Evolutionary conservation across 2,797 vertebrate species (phyloP).

Genomic region (Geotrypetes seraphini): DNA sequence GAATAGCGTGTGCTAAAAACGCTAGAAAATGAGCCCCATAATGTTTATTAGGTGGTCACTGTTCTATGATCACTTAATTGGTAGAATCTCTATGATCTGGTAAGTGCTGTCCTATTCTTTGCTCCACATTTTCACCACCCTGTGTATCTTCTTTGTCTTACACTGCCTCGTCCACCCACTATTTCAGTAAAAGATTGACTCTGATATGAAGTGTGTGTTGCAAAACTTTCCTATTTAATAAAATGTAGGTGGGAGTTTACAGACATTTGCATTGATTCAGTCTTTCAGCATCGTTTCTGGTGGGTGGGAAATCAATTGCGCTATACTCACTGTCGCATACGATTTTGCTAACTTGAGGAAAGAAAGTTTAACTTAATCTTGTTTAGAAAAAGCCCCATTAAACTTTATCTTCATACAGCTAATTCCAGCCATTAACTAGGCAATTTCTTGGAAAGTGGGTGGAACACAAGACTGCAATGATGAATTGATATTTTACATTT

Average conservation of each 20-base stretch:
- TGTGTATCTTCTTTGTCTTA: too few species aligned
- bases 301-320: slow-evolving; percentile 34
- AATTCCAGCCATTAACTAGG: neutral
- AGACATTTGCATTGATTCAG: slow-evolving; percentile 16
- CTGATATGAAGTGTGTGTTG: slow-evolving; percentile 1
- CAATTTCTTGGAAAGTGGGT: too few species aligned
- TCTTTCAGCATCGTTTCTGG: slow-evolving; percentile 23
- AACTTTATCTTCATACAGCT: slow-evolving; percentile 1
- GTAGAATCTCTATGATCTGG: too few species aligned
- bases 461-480: too few species aligned
- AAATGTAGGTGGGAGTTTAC: slow-evolving; percentile 17
- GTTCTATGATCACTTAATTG: too few species aligned
- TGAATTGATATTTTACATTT: too few species aligned
- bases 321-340: slow-evolving; percentile 19
- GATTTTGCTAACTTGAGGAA: slow-evolving; percentile 18
- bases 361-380: slow-evolving; percentile 12
- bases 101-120: too few species aligned
- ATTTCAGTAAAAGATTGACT: neutral
- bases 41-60: too few species aligned
- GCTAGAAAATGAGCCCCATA: too few species aligned
- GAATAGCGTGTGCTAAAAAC: too few species aligned
- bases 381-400: slow-evolving; percentile 1
- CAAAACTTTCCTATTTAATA: slow-evolving; percentile 9
- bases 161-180: too few species aligned
- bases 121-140: too few species aligned